Base-by-base conservation (phyloP, 2,888 invertebrate species). In the Amblyjoppa proteus region DNA sequence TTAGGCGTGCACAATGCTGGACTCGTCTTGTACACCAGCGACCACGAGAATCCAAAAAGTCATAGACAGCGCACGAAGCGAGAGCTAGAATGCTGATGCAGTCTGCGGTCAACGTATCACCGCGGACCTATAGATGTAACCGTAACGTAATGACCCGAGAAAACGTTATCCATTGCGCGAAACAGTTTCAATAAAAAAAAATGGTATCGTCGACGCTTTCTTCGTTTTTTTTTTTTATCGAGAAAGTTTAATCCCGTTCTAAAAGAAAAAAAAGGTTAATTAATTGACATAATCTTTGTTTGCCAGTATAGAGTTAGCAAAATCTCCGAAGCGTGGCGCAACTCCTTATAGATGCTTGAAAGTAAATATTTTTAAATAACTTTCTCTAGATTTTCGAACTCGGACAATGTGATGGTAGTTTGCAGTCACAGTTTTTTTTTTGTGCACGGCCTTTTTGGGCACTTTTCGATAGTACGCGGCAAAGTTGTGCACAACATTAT, bases 11-110 rank as follows among this genome's bases (percentile, higher is more conserved):
- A 51, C 25, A 49, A 28, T 75, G 31, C 53, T 53, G 56, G 16
- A 56, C 4, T 49, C 45, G 9, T 34, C n/a, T 34, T 25, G 56
- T 58, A 25, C 31, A 49, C 31, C 31, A 34, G 51, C 13, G 20
- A 75, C 64, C 64, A 34, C 64, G 75, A 51, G 75, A 64, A 66
- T 75, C 51, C 66, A 64, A 75, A 75, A 64, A 75, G 51, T 75
- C 34, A 73, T 56, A 56, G 20, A 38, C 56, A 34, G 5, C 20
- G 51, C 20, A 73, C 56, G 25, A n/a, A 71, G 34, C 53, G 58
- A 38, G 34, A 41, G 38, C 20, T 41, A 41, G 58, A 58, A 41
- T 41, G 73, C 53, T 38, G 38, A 28, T 58, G 58, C 38, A 58
- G 5, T 74, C 73, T 74, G 73, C 56, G 73, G 58, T 74, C 6